These are phyloP conservation scores for Sarcophaga subvicina DNA, from an alignment of 2,888 invertebrate genomes.

Conservation along the genomic window DNA sequence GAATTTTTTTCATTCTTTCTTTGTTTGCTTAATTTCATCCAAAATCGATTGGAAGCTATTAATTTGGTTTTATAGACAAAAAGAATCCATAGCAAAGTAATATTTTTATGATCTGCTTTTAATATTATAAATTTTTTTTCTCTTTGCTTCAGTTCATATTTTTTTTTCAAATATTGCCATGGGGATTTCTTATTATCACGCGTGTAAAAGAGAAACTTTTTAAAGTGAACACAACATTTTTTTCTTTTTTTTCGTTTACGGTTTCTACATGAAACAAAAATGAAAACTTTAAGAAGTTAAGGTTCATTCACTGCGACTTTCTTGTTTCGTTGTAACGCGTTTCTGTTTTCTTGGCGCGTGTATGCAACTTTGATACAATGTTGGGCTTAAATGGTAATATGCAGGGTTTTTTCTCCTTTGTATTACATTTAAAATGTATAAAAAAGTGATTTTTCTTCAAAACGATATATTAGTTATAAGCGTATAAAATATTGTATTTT, in stretches of 20 bases:
- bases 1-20: neutral
- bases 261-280: too few species aligned
- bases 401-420: neutral
- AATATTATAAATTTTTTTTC: neutral
- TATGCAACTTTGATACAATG: too few species aligned
- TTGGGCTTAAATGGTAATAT: neutral
- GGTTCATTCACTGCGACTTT: neutral
- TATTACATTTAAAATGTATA: too few species aligned
- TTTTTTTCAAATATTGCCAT: constrained; percentile 26
- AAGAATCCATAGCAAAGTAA: neutral
- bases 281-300: neutral
- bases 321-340: neutral
- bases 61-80: neutral
- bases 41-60: constrained; percentile 16
- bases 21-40: neutral
- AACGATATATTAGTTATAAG: too few species aligned
- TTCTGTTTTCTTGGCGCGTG: neutral
- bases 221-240: constrained; percentile 1
- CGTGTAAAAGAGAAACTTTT: constrained; percentile 40
- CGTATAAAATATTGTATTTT: too few species aligned
- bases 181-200: constrained; percentile 33
- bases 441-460: too few species aligned
- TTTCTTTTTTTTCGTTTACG: neutral
- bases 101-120: neutral
- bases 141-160: neutral